phyloP scores from a whole-genome alignment of 2,797 vertebrate species.

The Neopelma chrysocephalum region DNA sequence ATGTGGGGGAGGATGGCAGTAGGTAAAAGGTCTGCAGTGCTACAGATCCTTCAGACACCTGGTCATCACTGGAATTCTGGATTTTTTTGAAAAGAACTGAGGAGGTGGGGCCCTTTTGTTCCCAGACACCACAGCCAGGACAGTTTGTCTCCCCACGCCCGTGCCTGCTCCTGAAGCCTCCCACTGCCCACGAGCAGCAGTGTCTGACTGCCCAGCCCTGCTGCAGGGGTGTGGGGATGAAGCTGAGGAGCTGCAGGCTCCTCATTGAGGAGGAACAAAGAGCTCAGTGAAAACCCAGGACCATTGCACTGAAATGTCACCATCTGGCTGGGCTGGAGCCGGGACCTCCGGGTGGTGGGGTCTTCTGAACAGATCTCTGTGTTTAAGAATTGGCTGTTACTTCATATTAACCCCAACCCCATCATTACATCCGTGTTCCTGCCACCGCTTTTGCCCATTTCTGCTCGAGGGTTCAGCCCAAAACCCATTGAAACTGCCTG shows the following conservation, averaged over 20 bases:
- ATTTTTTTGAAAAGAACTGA: neutral
- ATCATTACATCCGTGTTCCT: neutral
- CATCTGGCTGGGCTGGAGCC: neutral
- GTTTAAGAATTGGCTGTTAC: neutral
- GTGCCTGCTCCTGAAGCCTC: neutral
- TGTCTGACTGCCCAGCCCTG: neutral
- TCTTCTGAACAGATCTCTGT: neutral
- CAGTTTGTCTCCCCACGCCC: neutral
- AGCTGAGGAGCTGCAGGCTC: neutral
- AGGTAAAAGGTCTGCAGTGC: neutral
- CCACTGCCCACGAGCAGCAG: fast-evolving
- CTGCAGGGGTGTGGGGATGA: neutral
- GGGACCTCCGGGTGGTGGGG: neutral
- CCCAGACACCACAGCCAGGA: neutral
- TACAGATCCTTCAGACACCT: neutral
- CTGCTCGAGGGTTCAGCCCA: neutral
- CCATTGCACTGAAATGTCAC: neutral
- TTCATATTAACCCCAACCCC: neutral
- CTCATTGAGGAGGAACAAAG: neutral
- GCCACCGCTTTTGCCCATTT: neutral
- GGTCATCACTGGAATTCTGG: neutral
- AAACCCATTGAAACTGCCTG: fast-evolving
- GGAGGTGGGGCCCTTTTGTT: neutral
- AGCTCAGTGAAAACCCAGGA: neutral
- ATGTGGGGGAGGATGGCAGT: neutral